Conservation (phyloP, 2,113 vertebrate genomes). For the Istiophorus platypterus region DNA sequence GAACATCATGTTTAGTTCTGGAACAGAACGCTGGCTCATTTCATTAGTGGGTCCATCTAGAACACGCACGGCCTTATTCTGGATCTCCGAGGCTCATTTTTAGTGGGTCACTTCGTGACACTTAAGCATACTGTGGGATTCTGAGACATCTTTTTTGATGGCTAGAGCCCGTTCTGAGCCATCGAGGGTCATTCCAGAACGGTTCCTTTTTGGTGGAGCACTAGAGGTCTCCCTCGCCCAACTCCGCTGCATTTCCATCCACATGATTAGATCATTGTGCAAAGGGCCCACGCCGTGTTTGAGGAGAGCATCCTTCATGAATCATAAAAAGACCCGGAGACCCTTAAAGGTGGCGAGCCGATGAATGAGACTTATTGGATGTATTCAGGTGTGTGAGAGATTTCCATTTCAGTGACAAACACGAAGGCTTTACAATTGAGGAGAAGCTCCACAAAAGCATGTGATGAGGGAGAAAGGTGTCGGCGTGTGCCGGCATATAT, state of each 20-base stretch:
- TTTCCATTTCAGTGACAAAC: slow-evolving; percentile 35
- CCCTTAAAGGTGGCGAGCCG: background rate
- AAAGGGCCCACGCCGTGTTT: background rate
- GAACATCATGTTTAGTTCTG: background rate
- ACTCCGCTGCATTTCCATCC: background rate
- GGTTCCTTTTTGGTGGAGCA: slow-evolving; percentile 19
- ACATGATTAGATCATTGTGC: background rate
- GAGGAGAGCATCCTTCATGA: background rate
- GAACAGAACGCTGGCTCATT: background rate
- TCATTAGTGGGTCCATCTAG: too few species aligned
- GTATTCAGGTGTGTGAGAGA: slow-evolving; percentile 19
- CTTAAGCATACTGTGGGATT: too few species aligned
- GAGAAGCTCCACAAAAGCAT: background rate
- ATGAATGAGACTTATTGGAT: slow-evolving; percentile 4
- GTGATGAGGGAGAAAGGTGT: background rate
- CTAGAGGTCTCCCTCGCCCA: slow-evolving; percentile 63
- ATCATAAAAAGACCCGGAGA: background rate
- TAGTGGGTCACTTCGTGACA: too few species aligned
- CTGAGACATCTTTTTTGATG: too few species aligned
- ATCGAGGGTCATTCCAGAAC: background rate
- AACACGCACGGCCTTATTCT: too few species aligned
- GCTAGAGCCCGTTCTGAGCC: too few species aligned
- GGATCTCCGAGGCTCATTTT: too few species aligned
- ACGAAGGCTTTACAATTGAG: background rate
- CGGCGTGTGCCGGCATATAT: too few species aligned